A percentile compares a stretch with the other conserved stretches of the same genome.
These are phyloP conservation scores for Drosophila orena DNA, from an alignment of 1,140 invertebrate genomes.

Conservation along the genomic window DNA sequence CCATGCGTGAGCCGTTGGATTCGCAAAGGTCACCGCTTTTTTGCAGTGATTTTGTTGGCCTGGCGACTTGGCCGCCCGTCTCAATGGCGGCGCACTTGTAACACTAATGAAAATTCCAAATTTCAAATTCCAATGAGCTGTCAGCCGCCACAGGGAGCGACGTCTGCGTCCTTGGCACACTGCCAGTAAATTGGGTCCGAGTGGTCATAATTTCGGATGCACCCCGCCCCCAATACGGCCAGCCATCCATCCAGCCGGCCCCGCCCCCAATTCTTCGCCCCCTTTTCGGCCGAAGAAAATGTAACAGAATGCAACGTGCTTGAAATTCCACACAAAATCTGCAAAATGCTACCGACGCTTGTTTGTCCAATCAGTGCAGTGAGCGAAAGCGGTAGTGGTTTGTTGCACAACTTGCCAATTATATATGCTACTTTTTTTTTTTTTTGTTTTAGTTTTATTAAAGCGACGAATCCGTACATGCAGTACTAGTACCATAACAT, in stretches of 20 bases:
- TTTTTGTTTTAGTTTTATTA: no score
- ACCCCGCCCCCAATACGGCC: constrained; percentile 12
- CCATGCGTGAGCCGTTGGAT: constrained; percentile 38
- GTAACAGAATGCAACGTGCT: constrained; percentile 62
- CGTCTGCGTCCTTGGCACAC: constrained; percentile 66
- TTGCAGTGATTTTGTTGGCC: constrained; percentile 14
- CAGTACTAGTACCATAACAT: no score
- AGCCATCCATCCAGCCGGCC: constrained; percentile 16
- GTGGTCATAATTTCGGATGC: constrained; percentile 73
- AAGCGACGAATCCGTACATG: no score
- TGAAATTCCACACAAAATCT: constrained; percentile 55
- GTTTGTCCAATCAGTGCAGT: constrained; percentile 29
- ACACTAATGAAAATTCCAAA: constrained; percentile 81
- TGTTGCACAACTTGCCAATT: no score
- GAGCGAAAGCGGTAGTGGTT: neutral
- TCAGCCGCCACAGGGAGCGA: constrained; percentile 45
- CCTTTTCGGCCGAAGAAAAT: constrained; percentile 13
- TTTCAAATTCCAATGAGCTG: constrained; percentile 77
- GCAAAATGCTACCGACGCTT: constrained; percentile 53
- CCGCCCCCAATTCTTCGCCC: neutral
- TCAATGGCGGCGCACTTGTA: constrained; percentile 77
- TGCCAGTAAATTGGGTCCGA: constrained; percentile 76
- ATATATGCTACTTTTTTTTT: no score
- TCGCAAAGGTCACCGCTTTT: constrained; percentile 55
- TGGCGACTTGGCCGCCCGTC: constrained; percentile 53